These are phyloP conservation scores for Turdus rufiventris DNA, from an alignment of 2,113 vertebrate genomes.

Conservation along the genomic window DNA sequence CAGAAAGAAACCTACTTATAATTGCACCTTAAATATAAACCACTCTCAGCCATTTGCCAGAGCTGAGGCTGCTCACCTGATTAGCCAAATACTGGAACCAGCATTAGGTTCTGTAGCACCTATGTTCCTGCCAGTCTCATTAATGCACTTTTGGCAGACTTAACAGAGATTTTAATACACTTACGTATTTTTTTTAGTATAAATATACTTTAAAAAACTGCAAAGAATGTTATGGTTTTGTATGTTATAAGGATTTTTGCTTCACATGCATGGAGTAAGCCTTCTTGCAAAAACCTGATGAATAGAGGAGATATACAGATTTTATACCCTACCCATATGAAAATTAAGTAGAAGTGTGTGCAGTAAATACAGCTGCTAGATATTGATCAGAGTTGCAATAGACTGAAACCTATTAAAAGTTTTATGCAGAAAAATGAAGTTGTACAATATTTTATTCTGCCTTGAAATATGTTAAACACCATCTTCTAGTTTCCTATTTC, in stretches of 20 bases:
- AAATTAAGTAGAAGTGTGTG: background rate
- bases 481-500: background rate
- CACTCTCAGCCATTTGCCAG: background rate
- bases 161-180: background rate
- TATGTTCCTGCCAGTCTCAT: background rate
- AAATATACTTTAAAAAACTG: background rate
- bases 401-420: background rate
- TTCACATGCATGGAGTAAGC: background rate
- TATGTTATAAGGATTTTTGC: background rate
- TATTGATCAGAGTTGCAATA: background rate
- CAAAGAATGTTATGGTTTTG: background rate
- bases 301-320: background rate
- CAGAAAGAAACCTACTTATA: background rate
- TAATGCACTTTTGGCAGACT: background rate
- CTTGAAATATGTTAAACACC: background rate
- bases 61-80: background rate
- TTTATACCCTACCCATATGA: background rate
- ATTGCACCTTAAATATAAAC: background rate
- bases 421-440: background rate
- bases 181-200: rapidly evolving
- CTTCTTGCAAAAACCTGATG: background rate
- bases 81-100: background rate
- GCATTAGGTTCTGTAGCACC: background rate
- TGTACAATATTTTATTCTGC: background rate
- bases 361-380: background rate